Conservation (phyloP, 2,113 vertebrate genomes). For the Seriola rivoliana region DNA sequence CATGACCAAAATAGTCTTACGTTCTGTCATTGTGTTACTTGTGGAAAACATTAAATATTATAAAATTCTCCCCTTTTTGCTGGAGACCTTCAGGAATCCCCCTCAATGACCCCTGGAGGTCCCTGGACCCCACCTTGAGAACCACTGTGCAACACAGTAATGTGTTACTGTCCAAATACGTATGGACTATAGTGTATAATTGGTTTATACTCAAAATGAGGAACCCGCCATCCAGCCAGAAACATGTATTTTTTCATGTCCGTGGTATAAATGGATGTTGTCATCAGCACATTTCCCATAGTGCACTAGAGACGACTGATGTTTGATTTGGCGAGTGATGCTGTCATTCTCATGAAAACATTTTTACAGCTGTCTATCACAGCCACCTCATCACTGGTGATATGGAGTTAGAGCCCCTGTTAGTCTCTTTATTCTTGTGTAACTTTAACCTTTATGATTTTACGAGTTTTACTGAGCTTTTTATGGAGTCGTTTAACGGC, state of each 20-base stretch:
- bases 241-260: not conserved
- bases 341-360: not conserved
- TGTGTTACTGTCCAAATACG: not conserved
- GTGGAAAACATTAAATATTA: too few relatives aligned
- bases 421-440: constrained; percentile 19
- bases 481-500: constrained; percentile 16
- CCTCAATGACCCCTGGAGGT: too few relatives aligned
- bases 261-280: too few relatives aligned
- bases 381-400: constrained; percentile 20
- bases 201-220: not conserved
- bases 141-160: not conserved
- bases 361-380: constrained; percentile 55
- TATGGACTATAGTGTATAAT: not conserved
- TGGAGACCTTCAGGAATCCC: too few relatives aligned
- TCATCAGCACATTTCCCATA: not conserved
- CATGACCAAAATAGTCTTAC: too few relatives aligned
- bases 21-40: too few relatives aligned
- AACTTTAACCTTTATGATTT: constrained; percentile 61
- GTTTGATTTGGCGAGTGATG: not conserved
- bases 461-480: constrained; percentile 38
- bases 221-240: not conserved
- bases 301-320: not conserved
- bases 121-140: too few relatives aligned
- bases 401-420: constrained; percentile 24
- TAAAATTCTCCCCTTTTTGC: too few relatives aligned